Evolutionary conservation across 1,140 invertebrate species (phyloP).

Genomic region (Lethrus apterus): DNA sequence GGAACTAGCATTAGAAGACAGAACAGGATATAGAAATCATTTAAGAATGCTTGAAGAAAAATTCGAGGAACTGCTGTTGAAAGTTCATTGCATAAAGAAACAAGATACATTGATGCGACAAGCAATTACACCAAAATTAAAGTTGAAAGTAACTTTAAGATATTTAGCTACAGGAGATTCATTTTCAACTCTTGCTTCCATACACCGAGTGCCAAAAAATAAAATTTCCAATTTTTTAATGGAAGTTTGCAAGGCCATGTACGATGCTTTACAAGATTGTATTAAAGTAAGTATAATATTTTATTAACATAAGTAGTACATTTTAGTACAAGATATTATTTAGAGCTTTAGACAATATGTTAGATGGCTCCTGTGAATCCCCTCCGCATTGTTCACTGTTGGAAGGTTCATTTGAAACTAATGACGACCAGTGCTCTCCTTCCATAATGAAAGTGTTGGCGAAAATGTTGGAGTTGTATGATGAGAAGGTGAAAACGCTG

Average conservation of each 20-base stretch:
- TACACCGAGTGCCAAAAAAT: constrained; percentile 24
- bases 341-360: constrained; percentile 22
- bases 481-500: constrained; percentile 12
- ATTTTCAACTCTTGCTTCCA: constrained; percentile 12
- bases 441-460: constrained; percentile 16
- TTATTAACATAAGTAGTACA: constrained; percentile 12
- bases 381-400: constrained; percentile 19
- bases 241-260: constrained; percentile 21
- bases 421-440: constrained; percentile 15
- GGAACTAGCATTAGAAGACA: constrained; percentile 8
- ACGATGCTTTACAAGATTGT: constrained; percentile 24
- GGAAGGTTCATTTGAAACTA: constrained; percentile 18
- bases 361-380: constrained; percentile 18
- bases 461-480: constrained; percentile 13
- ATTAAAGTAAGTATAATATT: constrained; percentile 25
- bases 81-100: constrained; percentile 11
- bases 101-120: constrained; percentile 19
- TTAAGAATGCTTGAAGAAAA: constrained; percentile 25
- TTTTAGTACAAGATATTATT: constrained; percentile 17
- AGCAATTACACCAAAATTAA: constrained; percentile 30
- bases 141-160: constrained; percentile 18
- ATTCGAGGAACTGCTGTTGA: constrained; percentile 19
- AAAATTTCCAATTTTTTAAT: constrained; percentile 23
- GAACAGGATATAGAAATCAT: constrained; percentile 22
- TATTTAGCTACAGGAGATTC: constrained; percentile 13